Evolutionary conservation across 2,797 vertebrate species (phyloP), one percentile per base, ranked within the genome.

Genomic region (Helicolenus hilgendorfi): DNA sequence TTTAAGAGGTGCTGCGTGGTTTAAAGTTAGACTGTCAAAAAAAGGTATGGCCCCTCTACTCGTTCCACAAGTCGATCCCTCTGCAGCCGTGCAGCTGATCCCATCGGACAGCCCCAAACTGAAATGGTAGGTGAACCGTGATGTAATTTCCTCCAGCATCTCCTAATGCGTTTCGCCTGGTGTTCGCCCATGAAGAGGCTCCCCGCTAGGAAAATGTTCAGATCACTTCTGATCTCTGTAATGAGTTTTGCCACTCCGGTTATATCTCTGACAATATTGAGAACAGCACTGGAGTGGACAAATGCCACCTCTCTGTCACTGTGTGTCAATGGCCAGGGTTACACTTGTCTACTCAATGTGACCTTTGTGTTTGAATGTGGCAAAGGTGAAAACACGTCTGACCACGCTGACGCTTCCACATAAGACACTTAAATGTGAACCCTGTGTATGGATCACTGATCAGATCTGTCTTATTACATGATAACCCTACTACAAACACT

Each of bases 81-180:
- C 77, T 27, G 85, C 93, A 89, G 88, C 79, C 67, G 1, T 68
- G 72, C 62, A 60, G 92, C 91, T 92, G 92, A 96, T 95, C 84
- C 94, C 83, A 87, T 90, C 65, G 75, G 92, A 97, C 92, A 86
- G 88, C 67, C 81, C 84, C 77, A 72, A 90, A 90, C 79, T 84
- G 81, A 92, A 95, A 92, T 68, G 92, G 68, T 64, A 85, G 89
- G 94, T 84, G 93, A 94, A 95, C 91, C 87, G 67, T 96, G 90
- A 94, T 92, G 90, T 79, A 85, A 92, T 95, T 91, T 94, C 92
- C 89, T 59, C 83, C 87, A 83, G 92, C 87, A 68, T 88, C 92
- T 92, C 87, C 88, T 83, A 69, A 77, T 77, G 79, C 22, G 63
- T 78, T 91, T 86, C 13, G 72, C 84, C 93, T 53, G 59, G 80